Base-by-base conservation (phyloP, 2,113 vertebrate species). In the Solea solea region DNA sequence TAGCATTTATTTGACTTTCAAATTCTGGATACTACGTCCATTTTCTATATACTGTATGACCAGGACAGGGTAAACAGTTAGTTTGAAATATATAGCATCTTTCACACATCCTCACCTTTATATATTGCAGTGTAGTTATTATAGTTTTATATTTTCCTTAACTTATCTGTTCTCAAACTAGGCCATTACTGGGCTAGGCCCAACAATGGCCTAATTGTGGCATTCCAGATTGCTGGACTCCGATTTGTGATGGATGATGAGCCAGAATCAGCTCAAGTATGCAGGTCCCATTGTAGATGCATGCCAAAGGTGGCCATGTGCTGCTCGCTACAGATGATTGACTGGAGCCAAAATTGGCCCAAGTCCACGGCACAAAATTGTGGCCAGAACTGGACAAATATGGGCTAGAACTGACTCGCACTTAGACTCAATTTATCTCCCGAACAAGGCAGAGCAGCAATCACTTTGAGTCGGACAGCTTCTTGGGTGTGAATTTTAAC, bases 291-390 rank as follows among this genome's bases (percentile, higher is more conserved):
- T 63, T 70, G 72, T 52, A 59, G 27, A 39, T 42, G 53, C 41
- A 39, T 42, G 53, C 41, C 15, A 72, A 48, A 69, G 45, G 41
- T 77, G 72, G 74, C 42, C 60, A 21, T 59, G 46, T 68, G 57
- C 41, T 56, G n/a, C 63, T 53, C 55, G 76, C 61, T 59, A 44
- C n/a, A 78, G 42, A 13, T 63, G 67, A 67, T 44, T 68, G 71
- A 58, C 57, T 34, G 50, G 51, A 65, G 48, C 40, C 13, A 28
- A 64, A 59, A 28, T 45, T 70, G 45, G 61, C 42, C 12, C 40
- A 9, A 4, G 15, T 57, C 40, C 27, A 49, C 9, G 11, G 4
- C 11, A 39, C 28, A 50, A 78, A 50, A 64, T 48, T 4, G 3
- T 6, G 4, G 69, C 72, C 75, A 74, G 54, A 60, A 59, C 42